Conservation (phyloP, 2,113 vertebrate species). For the Falcunculus frontatus region DNA sequence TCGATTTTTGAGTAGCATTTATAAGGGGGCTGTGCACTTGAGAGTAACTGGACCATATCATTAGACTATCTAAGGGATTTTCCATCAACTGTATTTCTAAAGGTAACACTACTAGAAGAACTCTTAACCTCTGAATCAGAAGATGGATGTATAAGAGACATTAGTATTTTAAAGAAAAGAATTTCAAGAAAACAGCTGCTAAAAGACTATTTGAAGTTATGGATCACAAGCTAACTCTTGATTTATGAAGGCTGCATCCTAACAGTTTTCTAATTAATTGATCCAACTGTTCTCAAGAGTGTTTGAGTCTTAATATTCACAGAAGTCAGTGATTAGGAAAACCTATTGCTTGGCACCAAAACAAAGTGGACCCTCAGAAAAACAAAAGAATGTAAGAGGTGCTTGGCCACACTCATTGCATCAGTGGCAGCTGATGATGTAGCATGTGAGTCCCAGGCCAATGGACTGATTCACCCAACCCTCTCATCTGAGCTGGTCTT, state of each 20-base stretch:
- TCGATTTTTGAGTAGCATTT: constrained; percentile 21
- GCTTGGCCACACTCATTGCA: not conserved
- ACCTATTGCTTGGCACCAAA: not conserved
- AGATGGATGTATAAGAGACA: not conserved
- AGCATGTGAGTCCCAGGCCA: not conserved
- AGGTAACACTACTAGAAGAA: not conserved
- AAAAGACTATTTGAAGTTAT: not conserved
- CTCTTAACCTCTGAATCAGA: not conserved
- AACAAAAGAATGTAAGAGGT: not conserved
- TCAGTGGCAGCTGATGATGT: not conserved
- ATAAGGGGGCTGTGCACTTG: not conserved
- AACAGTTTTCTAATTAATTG: not conserved
- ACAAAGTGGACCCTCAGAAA: not conserved
- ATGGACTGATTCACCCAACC: fast-evolving
- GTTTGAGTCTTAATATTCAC: not conserved
- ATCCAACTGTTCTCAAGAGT: not conserved
- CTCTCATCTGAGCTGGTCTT: not conserved
- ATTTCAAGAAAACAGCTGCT: not conserved
- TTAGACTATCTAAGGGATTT: not conserved
- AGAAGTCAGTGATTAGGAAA: not conserved
- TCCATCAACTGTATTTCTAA: not conserved
- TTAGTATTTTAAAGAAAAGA: not conserved
- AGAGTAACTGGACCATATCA: not conserved
- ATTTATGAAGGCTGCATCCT: not conserved
- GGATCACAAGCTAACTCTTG: not conserved